phyloP scores from a whole-genome alignment of 2,113 vertebrate species.

The Platysteira castanea region DNA sequence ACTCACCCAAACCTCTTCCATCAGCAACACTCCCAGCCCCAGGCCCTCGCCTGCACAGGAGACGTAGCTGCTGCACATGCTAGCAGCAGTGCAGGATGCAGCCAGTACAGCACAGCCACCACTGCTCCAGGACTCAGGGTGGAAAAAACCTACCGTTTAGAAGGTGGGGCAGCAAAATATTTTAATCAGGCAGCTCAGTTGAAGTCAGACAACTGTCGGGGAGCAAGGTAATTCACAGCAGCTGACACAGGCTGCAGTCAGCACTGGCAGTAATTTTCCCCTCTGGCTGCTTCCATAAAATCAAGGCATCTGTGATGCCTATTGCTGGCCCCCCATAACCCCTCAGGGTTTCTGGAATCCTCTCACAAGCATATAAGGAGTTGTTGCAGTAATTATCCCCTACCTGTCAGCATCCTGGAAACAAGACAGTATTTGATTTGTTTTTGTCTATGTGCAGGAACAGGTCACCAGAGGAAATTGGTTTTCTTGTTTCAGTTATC shows the following conservation, averaged over 20 bases:
- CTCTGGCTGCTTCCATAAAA: not conserved
- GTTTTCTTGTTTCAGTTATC: not conserved
- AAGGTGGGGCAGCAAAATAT: not conserved
- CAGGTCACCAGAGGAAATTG: not conserved
- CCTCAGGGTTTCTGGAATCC: not conserved
- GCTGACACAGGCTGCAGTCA: not conserved
- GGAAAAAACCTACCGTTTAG: rapidly evolving
- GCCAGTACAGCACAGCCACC: not conserved
- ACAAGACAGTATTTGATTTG: not conserved
- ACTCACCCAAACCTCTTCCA: not conserved
- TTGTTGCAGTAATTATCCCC: not conserved
- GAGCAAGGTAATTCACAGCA: not conserved
- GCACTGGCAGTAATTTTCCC: not conserved
- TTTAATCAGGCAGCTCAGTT: not conserved
- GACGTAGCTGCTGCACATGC: not conserved
- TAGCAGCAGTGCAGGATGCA: not conserved
- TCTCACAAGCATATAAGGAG: not conserved
- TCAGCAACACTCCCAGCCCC: not conserved
- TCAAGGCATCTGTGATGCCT: not conserved
- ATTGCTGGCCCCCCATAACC: not conserved
- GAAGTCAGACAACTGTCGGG: not conserved
- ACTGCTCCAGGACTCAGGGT: not conserved
- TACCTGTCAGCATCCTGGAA: not conserved
- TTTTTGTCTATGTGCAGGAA: not conserved
- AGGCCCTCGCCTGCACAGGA: not conserved